These are phyloP conservation scores for Pluvialis apricaria DNA, from an alignment of 2,113 vertebrate species.

Conservation along the genomic window DNA sequence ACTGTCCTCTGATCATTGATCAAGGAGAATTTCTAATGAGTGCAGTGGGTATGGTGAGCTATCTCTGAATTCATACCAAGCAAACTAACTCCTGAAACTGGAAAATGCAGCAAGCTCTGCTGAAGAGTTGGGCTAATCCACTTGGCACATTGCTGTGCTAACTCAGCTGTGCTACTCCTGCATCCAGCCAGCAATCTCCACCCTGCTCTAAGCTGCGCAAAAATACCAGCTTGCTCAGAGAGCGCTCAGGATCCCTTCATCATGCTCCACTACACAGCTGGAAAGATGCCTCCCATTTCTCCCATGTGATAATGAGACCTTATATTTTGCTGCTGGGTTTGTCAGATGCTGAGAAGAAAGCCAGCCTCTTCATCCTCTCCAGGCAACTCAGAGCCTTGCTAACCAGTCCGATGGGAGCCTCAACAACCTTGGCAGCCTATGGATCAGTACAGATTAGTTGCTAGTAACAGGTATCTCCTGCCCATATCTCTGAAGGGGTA, in stretches of 20 bases:
- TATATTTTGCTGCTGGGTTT: background rate
- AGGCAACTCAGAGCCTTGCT: background rate
- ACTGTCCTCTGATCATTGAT: background rate
- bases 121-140: background rate
- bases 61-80: background rate
- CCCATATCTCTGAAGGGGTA: background rate
- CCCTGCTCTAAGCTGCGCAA: background rate
- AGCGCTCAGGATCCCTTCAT: background rate
- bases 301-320: background rate
- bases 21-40: background rate
- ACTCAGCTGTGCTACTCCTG: background rate
- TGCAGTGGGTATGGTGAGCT: background rate
- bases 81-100: background rate
- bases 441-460: background rate
- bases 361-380: background rate
- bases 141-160: fast-evolving
- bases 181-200: background rate
- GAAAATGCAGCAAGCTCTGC: background rate
- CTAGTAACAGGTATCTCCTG: background rate
- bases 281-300: background rate
- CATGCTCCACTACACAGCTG: background rate
- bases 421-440: background rate
- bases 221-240: background rate
- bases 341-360: background rate
- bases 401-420: background rate